Percentiles rank a stretch among this genome's conserved stretches.
Evolutionary conservation across 2,797 vertebrate genomes (phyloP).

Genomic region (Trematomus bernacchii): DNA sequence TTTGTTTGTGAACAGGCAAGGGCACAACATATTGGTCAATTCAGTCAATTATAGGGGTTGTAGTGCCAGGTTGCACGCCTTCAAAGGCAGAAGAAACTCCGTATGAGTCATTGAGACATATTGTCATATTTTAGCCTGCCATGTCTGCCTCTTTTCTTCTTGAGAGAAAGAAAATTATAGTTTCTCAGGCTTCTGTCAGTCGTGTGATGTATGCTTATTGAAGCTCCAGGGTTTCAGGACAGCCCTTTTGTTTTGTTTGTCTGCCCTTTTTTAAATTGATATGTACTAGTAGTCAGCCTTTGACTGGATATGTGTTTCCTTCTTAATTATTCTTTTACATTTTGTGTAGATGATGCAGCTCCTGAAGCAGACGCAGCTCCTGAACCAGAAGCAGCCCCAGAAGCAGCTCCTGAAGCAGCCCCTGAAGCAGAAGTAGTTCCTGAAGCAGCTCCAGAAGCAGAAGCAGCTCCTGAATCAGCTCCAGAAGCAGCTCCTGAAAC

Average conservation of each 20-base stretch:
- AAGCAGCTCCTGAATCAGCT: too few relatives aligned
- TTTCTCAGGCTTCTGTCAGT: neutral
- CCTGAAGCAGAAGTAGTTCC: too few relatives aligned
- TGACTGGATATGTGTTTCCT: constrained; percentile 12
- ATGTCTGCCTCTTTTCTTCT: constrained; percentile 1
- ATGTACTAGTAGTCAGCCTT: constrained; percentile 1
- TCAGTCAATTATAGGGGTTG: neutral
- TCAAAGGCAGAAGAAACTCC: constrained; percentile 6
- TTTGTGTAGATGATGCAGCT: constrained; percentile 24
- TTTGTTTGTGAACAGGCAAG: constrained; percentile 7
- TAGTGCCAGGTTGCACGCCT: neutral
- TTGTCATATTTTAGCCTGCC: neutral
- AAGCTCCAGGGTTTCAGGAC: constrained; percentile 14
- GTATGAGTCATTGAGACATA: constrained; percentile 17
- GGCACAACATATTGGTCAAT: neutral
- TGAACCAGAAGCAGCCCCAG: neutral
- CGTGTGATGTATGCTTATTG: constrained; percentile 7
- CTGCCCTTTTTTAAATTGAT: constrained; percentile 24
- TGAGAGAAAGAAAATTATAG: constrained; percentile 17
- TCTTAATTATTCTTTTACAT: constrained; percentile 27
- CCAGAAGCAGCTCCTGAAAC: too few relatives aligned
- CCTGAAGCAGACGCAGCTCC: neutral
- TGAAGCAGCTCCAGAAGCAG: too few relatives aligned
- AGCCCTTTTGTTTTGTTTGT: neutral
- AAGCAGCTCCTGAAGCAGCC: neutral